Evolutionary conservation across 2,888 invertebrate species (phyloP).

Genomic region (Cinara cedri): DNA sequence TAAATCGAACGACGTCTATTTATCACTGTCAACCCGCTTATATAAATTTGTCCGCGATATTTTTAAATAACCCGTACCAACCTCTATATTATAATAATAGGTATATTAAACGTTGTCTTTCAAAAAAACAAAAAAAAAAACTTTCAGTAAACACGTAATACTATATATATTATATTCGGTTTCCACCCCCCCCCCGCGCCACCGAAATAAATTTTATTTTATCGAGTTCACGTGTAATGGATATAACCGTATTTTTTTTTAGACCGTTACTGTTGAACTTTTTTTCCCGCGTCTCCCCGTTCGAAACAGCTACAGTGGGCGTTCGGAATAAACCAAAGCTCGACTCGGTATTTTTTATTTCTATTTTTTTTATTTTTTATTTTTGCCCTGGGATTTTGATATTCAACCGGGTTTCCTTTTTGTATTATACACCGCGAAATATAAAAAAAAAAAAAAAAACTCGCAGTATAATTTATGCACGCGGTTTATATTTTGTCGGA

Average conservation of each 20-base stretch:
- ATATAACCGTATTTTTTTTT: slow-evolving; percentile 30
- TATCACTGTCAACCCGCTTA: background rate
- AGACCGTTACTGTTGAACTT: slow-evolving; percentile 49
- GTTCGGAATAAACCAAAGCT: background rate
- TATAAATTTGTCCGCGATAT: background rate
- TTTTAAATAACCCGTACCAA: background rate
- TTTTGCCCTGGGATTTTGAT: background rate
- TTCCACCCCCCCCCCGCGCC: too few relatives aligned
- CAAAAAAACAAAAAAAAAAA: background rate
- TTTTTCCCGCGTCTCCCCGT: background rate
- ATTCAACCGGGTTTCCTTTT: background rate
- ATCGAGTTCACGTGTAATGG: slow-evolving; percentile 46
- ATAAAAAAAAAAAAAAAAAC: slow-evolving; percentile 18
- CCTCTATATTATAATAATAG: too few relatives aligned
- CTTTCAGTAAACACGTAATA: background rate
- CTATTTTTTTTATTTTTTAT: too few relatives aligned
- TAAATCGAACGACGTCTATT: background rate
- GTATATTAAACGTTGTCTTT: background rate
- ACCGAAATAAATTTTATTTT: background rate
- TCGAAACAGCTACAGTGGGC: background rate
- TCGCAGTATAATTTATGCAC: slow-evolving; percentile 24
- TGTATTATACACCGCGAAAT: background rate
- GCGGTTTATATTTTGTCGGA: background rate
- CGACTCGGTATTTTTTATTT: slow-evolving; percentile 1
- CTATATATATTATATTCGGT: too few relatives aligned